These are phyloP conservation scores for Homalodisca vitripennis DNA, from an alignment of 1,140 invertebrate genomes.

Conservation along the genomic window DNA sequence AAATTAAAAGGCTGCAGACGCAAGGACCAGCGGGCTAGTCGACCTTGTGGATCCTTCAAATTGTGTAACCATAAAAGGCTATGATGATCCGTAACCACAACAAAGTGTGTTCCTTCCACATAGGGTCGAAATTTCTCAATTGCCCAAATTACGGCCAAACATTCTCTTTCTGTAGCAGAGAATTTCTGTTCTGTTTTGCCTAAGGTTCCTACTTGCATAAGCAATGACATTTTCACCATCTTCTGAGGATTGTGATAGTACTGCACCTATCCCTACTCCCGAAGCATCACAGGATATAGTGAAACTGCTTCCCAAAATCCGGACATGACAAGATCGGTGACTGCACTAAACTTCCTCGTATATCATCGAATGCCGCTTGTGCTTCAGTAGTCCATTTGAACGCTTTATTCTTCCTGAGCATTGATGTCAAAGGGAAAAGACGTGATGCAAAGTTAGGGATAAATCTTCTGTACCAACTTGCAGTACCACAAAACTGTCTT, in stretches of 20 bases:
- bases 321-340: slow-evolving; percentile 4
- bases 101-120: slow-evolving; percentile 41
- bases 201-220: not conserved
- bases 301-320: not conserved
- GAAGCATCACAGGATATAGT: slow-evolving; percentile 28
- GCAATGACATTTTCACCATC: slow-evolving; percentile 44
- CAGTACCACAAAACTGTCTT: not conserved
- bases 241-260: slow-evolving; percentile 37
- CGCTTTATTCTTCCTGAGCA: not conserved
- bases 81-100: slow-evolving; percentile 40
- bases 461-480: slow-evolving; percentile 28
- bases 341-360: slow-evolving; percentile 30
- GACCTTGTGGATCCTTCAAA: slow-evolving; percentile 40
- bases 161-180: slow-evolving; percentile 8
- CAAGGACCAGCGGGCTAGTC: slow-evolving; percentile 43
- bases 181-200: not conserved
- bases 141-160: slow-evolving; percentile 33
- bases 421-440: not conserved
- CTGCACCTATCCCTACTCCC: slow-evolving; percentile 41
- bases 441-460: not conserved
- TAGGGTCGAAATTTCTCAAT: slow-evolving; percentile 41
- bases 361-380: not conserved
- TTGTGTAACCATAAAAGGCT: slow-evolving; percentile 40
- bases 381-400: not conserved
- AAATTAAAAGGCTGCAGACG: slow-evolving; percentile 41